phyloP scores from a whole-genome alignment of 2,113 vertebrate genomes.

The Tetrax tetrax region DNA sequence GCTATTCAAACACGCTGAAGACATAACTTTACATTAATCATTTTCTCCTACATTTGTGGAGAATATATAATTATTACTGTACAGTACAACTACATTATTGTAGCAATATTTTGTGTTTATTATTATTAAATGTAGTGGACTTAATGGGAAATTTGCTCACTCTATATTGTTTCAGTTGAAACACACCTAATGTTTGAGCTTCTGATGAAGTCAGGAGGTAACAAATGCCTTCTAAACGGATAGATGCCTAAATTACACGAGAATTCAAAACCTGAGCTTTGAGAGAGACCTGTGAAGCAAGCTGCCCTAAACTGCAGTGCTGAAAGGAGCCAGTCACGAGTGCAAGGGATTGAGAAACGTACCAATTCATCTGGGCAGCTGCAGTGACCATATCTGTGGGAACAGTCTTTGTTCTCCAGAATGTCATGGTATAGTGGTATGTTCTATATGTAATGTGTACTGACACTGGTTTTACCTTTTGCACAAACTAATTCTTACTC shows the following conservation, averaged over 20 bases:
- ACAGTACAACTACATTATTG: neutral
- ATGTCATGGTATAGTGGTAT: neutral
- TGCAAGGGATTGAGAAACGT: neutral
- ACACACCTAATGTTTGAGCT: fast-evolving
- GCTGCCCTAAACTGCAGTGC: neutral
- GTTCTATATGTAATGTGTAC: neutral
- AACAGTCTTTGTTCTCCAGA: neutral
- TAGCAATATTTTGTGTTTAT: no score
- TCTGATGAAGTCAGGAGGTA: neutral
- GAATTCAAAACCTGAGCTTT: neutral
- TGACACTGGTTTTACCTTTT: neutral
- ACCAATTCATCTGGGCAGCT: fast-evolving
- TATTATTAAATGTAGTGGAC: neutral
- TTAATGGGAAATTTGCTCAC: neutral
- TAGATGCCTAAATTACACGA: no score
- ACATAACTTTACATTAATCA: neutral
- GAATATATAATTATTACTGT: neutral
- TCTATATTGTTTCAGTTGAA: neutral
- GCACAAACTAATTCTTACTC: neutral
- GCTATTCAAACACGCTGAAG: neutral
- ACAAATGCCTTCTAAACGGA: neutral
- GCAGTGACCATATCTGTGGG: no score
- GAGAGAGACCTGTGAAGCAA: neutral
- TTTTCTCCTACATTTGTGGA: neutral
- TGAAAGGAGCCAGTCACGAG: neutral